phyloP scores from a whole-genome alignment of 2,888 invertebrate genomes.

The Eucera pruinosa region DNA sequence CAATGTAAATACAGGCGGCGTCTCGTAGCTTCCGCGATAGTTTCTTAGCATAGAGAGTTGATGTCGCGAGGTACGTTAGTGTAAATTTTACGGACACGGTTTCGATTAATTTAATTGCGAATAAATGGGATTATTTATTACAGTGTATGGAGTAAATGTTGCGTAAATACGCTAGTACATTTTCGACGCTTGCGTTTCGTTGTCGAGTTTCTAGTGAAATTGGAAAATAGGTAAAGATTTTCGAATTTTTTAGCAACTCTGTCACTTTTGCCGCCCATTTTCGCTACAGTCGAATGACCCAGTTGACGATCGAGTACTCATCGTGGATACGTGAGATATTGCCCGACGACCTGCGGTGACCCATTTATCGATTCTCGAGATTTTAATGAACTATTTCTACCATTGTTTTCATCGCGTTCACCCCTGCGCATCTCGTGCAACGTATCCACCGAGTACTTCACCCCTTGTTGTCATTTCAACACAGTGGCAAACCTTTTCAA shows the following conservation, averaged over 20 bases:
- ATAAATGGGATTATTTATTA: background rate
- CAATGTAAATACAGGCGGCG: background rate
- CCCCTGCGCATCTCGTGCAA: background rate
- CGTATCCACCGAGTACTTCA: background rate
- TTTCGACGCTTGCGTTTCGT: no score
- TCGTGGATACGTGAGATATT: constrained; percentile 63
- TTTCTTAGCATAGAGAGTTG: background rate
- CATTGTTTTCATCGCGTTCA: constrained; percentile 45
- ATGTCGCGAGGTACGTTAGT: no score
- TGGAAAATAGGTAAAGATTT: background rate
- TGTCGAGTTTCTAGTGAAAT: no score
- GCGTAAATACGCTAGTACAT: no score
- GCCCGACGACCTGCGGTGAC: constrained; percentile 72
- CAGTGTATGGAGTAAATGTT: background rate
- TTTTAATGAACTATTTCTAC: constrained; percentile 64
- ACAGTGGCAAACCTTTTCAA: no score
- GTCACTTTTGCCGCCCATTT: constrained; percentile 10
- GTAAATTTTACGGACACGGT: no score
- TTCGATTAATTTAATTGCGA: no score
- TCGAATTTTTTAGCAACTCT: background rate
- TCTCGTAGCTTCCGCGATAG: background rate
- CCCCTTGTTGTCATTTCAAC: background rate
- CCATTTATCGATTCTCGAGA: constrained; percentile 75
- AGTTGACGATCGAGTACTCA: constrained; percentile 68
- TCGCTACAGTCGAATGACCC: constrained; percentile 69